phyloP scores from a whole-genome alignment of 2,888 invertebrate species.

The Norana najaformis region DNA sequence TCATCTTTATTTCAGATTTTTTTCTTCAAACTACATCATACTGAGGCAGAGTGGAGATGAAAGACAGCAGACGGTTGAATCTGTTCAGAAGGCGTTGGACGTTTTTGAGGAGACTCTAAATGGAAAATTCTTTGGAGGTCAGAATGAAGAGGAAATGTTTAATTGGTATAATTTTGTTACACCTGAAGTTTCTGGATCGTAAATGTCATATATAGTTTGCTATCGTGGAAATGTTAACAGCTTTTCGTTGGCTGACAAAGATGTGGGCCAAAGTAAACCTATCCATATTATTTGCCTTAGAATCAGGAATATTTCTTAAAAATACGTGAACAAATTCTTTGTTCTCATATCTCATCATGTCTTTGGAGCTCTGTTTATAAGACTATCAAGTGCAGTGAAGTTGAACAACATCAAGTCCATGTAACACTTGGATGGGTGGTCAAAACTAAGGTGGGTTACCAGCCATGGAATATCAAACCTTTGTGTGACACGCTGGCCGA shows the following conservation, averaged over 20 bases:
- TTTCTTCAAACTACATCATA: constrained; percentile 38
- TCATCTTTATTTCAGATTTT: constrained; percentile 35
- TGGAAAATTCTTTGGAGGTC: constrained; percentile 46
- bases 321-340: neutral
- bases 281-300: neutral
- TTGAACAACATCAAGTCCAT: neutral
- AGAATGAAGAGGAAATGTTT: constrained; percentile 18
- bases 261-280: neutral
- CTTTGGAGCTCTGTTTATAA: neutral
- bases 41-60: constrained; percentile 30
- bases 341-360: neutral
- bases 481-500: no score
- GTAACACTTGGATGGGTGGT: neutral
- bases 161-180: neutral
- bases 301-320: neutral
- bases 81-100: constrained; percentile 34
- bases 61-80: constrained; percentile 36
- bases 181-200: no score
- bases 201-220: no score
- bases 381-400: neutral
- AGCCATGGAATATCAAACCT: neutral
- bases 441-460: neutral
- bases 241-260: neutral
- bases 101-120: constrained; percentile 40
- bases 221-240: neutral